Percentiles rank a stretch among this genome's conserved stretches.
Evolutionary conservation across 2,113 vertebrate genomes (phyloP).

Genomic region (Arizona elegans): DNA sequence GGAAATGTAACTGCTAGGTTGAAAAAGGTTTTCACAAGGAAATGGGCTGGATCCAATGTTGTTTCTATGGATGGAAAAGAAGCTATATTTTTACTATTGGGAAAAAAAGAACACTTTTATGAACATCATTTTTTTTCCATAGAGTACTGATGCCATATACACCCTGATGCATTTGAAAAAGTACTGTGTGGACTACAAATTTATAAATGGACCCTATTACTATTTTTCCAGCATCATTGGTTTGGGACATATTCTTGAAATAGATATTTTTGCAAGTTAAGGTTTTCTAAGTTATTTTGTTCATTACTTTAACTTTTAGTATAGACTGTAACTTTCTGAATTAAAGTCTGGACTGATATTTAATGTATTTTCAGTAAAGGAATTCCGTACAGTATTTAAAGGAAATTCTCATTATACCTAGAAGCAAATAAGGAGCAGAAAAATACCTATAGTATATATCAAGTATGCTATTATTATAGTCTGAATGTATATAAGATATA

Average conservation of each 20-base stretch:
- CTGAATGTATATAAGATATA: not conserved
- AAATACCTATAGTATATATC: not conserved
- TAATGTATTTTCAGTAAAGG: not conserved
- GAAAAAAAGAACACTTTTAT: not conserved
- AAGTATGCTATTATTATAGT: not conserved
- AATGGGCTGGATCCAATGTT: not conserved
- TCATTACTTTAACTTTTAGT: not conserved
- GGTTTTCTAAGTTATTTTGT: not conserved
- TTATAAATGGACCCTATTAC: not conserved
- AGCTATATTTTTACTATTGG: not conserved
- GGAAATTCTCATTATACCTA: not conserved
- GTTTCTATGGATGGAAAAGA: not conserved
- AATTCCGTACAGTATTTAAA: not conserved
- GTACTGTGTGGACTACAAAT: not conserved
- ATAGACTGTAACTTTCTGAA: not conserved
- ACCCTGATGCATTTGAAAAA: not conserved
- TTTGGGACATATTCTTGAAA: not conserved
- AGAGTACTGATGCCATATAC: not conserved
- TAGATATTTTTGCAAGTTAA: not conserved
- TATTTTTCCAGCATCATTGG: not conserved
- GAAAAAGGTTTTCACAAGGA: not conserved
- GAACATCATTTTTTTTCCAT: not conserved
- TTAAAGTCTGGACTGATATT: not conserved
- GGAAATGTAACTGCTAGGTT: not conserved
- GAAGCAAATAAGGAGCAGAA: not conserved